Percentiles rank a stretch among this genome's conserved stretches.
Evolutionary conservation across 2,888 invertebrate species (phyloP).

Genomic region (Eurytoma adleriae): DNA sequence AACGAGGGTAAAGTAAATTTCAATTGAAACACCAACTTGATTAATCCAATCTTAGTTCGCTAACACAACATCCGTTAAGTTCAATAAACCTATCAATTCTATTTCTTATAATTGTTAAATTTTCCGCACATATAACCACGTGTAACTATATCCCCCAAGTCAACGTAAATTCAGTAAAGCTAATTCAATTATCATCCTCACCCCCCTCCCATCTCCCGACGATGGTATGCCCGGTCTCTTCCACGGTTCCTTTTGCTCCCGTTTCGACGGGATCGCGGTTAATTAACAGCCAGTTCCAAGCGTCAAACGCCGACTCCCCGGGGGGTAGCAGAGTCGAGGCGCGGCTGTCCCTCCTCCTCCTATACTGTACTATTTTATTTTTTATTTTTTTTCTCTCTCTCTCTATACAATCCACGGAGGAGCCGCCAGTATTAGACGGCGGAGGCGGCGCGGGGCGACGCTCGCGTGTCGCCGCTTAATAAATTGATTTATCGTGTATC

Average conservation of each 20-base stretch:
- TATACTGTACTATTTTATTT: not conserved
- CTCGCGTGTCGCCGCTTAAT: constrained; percentile 37
- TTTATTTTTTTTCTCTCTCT: constrained; percentile 9
- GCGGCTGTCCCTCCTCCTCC: not conserved
- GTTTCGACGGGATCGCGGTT: not conserved
- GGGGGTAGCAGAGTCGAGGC: not conserved
- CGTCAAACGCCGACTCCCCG: not conserved
- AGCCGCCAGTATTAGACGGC: not conserved
- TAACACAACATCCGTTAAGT: too few relatives aligned
- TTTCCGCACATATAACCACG: too few relatives aligned
- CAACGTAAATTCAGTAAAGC: too few relatives aligned
- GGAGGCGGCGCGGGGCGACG: not conserved
- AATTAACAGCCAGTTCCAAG: constrained; percentile 25
- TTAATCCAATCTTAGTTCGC: too few relatives aligned
- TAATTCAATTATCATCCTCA: not conserved
- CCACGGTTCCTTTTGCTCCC: not conserved
- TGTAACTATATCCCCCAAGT: too few relatives aligned
- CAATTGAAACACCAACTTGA: too few relatives aligned
- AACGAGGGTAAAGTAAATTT: too few relatives aligned
- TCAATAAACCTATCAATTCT: too few relatives aligned
- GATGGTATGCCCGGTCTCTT: not conserved
- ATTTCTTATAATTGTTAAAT: too few relatives aligned
- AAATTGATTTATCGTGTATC: constrained; percentile 40
- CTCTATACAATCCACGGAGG: not conserved
- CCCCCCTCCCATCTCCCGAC: not conserved